phyloP scores from a whole-genome alignment of 2,888 invertebrate species.

The Meghimatium bilineatum region DNA sequence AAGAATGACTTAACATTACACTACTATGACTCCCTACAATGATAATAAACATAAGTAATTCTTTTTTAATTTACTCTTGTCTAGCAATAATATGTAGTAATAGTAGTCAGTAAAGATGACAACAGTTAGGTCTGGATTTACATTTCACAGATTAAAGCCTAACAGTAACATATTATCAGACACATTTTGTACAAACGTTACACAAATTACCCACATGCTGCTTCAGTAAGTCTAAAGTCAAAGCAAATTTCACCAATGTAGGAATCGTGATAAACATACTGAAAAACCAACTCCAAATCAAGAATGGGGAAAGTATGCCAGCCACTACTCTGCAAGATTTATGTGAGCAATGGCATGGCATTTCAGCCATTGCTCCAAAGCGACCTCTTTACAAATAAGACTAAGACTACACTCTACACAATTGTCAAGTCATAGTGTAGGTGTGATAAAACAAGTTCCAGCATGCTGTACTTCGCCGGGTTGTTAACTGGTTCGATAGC shows the following conservation, averaged over 20 bases:
- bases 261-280: not conserved
- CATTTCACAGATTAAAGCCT: no score
- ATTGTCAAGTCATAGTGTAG: not conserved
- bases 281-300: not conserved
- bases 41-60: no score
- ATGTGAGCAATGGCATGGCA: not conserved
- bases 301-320: not conserved
- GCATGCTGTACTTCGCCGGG: conserved; percentile 40
- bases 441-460: conserved; percentile 22
- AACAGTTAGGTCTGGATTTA: no score
- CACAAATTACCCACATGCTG: not conserved
- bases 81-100: no score
- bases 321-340: not conserved
- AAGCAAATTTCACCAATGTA: not conserved
- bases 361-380: no score
- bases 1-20: no score
- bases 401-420: not conserved
- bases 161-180: no score
- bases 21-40: no score
- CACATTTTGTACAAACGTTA: not conserved
- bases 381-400: not conserved
- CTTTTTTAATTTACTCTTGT: no score
- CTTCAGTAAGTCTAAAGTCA: no score
- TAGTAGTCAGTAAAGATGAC: no score
- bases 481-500: conserved; percentile 34